Evolutionary conservation across 2,113 vertebrate genomes (phyloP).

Genomic region (Tor tambroides): DNA sequence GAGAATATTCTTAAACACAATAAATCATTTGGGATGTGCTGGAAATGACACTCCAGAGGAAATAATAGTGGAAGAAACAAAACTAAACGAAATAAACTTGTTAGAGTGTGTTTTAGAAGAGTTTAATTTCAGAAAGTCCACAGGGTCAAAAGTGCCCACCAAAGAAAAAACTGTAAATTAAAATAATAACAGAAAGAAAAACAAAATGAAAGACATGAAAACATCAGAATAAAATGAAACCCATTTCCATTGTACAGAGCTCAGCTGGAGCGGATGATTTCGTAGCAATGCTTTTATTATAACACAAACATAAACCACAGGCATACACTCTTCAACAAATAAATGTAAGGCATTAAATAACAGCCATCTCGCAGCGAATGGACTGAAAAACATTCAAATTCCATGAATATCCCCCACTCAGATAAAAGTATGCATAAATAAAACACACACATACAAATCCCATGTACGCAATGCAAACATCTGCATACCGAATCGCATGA

Average conservation of each 20-base stretch:
- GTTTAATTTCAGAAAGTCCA: not conserved
- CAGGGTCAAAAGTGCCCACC: not conserved
- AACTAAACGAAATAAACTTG: not conserved
- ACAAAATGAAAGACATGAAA: conserved; percentile 42
- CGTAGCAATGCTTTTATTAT: conserved; percentile 41
- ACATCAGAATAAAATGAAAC: conserved; percentile 65
- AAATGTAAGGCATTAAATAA: conserved; percentile 24
- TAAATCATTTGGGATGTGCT: no score
- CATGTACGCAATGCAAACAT: conserved; percentile 27
- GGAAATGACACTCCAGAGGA: no score
- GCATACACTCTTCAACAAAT: conserved; percentile 37
- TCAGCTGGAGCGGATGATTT: conserved; percentile 52
- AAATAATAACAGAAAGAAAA: conserved; percentile 33
- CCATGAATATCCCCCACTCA: conserved; percentile 55
- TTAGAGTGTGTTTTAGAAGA: no score
- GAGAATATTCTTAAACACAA: not conserved
- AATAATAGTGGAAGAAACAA: not conserved
- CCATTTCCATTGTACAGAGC: conserved; percentile 41
- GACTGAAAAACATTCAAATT: conserved; percentile 4
- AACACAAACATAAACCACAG: conserved; percentile 44
- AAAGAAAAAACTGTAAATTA: not conserved
- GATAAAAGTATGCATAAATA: conserved; percentile 51
- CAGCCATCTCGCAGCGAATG: conserved; percentile 26
- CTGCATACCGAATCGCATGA: conserved; percentile 40
- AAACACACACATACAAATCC: conserved; percentile 8